Evolutionary conservation across 2,888 invertebrate genomes (phyloP), one percentile per base, ranked within the genome.

Genomic region (Tortricodes alternella): DNA sequence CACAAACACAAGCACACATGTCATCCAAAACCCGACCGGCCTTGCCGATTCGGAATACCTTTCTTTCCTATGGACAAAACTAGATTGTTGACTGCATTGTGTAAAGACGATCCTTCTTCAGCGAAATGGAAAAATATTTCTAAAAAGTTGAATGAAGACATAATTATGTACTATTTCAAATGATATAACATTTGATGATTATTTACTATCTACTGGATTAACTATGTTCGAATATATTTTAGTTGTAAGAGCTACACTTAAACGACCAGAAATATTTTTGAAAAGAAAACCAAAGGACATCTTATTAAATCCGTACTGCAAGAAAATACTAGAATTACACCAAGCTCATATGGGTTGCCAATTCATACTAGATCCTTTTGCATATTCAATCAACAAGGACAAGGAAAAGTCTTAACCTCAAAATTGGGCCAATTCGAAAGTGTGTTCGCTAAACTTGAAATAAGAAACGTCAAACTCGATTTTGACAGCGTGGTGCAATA

Each of bases 1-100:
- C 67, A 66, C 52, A 63, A 64, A 48, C 65, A 65, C 48, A 65
- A 63, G 4, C 51, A 51, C n/a, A 62, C 64, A 6, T 67, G 64
- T 19, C 29, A 41, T 9, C 65, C 58, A 37, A 66, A 61, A 13
- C 61, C 56, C 18, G 35, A 41, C 24, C 38, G 58, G 46, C 58
- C 49, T 8, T 68, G 68, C 50, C 27, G 65, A 3, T 68, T 67
- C 38, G 60, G 49, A 3, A 57, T 64, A 35, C 65, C 65, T 23
- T 62, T 61, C 46, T 62, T 51, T 21, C 64, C 65, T n/a, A 59
- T 65, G 59, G 57, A 60, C 55, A 19, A 53, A 46, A 64, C 60
- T 4, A 44, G 27, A 44, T n/a, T 44, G 29, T 11, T 44, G 18
- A 29, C 29, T 2, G 43, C 27, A 11, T 29, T 44, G 4, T 18